Evolutionary conservation across 2,797 vertebrate genomes (phyloP), one percentile per base, ranked within the genome.

Genomic region (Amblyraja radiata): DNA sequence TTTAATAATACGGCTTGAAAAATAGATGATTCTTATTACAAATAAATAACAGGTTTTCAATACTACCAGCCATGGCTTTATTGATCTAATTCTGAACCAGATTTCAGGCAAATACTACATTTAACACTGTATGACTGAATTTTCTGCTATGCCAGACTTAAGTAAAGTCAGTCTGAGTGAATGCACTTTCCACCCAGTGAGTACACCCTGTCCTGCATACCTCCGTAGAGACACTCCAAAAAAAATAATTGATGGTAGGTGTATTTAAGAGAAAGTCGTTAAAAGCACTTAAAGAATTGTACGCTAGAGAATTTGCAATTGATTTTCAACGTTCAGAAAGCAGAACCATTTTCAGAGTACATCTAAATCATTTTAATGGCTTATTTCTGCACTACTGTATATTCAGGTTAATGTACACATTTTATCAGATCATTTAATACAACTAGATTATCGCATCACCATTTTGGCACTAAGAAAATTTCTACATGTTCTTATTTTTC

Each of bases 271-370:
- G 84, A 9, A 88, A 68, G n/a, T 16, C 21, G 61, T 88, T 88
- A 88, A 88, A 68, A 68, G 63, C 84, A 88, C 63, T 88, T 65
- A 88, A 68, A 88, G 84, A n/a, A 8, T 32, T 36, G 16, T 88
- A 9, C 14, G 63, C 84, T 18, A 68, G 63, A 88, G n/a, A 88
- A 88, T 68, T 65, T 32, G 63, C 14, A 88, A 88, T 88, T 68
- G 84, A 88, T 65, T 68, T 88, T 88, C 84, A 88, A 88, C 84
- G 32, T 88, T 88, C 84, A 68, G 16, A 88, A 86, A 88, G 6
- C 84, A 88, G 63, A 88, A 88, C 63, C 61, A 88, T 88, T 88
- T 88, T 68, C 54, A 68, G 61, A 88, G n/a, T 32, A 65, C 23
- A 9, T 18, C 32, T 88, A 88, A 88, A 88, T 88, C 84, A 88